Evolutionary conservation across 2,888 invertebrate genomes (phyloP), one percentile per base, ranked within the genome.

Genomic region (Leucozona laternaria): DNA sequence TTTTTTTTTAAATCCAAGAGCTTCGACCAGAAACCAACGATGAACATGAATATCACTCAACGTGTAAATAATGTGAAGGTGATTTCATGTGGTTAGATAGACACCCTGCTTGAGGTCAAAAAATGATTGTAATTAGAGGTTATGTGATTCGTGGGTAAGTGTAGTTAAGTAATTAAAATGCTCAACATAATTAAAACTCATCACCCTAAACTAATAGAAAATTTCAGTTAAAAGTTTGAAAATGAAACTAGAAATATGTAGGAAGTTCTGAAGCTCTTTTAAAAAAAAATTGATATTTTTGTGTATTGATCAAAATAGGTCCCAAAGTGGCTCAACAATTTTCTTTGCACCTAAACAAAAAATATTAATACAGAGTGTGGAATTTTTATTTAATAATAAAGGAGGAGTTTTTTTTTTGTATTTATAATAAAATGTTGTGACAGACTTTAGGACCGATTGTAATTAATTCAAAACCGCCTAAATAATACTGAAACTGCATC

Each of bases 61-160:
- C 15, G 22, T 37, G 25, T 37, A 50, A 37, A 25, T 10, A n/a
- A 50, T 53, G 5, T 48, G 20, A 66, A 64, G 17, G 45, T 64
- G 28, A 7, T 53, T 66, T 25, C 1, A 37, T 62, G 62, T 43
- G 58, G 62, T 43, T 34, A 20, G 31, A 62, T 28, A 60, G 25
- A 34, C 31, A 20, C 7, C 25, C 28, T 15, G 28, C 17, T 45
- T 17, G 15, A 48, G 48, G 66, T 48, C 34, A 31, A 20, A 22
- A 31, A 17, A 31, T 34, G 11, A n/a, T 8, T 48, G 31, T 17
- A 5, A 34, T 31, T 15, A 48, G 31, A 48, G 40, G 22, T 48
- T 48, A 48, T 31, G 22, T 31, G 22, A 45, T 43, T 43, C 13
- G 15, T 28, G 11, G 45, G 11, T 17, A 37, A 53, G 48, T 53